phyloP scores from a whole-genome alignment of 2,113 vertebrate genomes.

The Oryzias javanicus region DNA sequence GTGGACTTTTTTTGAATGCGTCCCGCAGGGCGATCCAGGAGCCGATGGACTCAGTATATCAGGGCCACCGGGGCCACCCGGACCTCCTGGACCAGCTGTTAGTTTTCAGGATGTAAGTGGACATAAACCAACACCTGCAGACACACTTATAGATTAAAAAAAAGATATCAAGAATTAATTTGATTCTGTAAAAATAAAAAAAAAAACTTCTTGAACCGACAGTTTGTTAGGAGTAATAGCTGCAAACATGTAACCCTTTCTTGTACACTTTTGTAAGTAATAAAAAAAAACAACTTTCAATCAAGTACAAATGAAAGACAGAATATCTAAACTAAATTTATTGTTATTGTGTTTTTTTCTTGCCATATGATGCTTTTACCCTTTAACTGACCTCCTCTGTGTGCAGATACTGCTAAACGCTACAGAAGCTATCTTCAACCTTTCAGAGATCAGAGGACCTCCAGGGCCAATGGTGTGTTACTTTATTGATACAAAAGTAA shows the following conservation, averaged over 20 bases:
- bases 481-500: neutral
- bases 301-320: too few species aligned
- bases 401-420: conserved; percentile 80
- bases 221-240: too few species aligned
- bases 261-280: too few species aligned
- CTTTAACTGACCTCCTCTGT: neutral
- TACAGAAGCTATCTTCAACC: conserved; percentile 77
- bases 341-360: accelerated
- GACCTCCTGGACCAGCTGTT: conserved; percentile 78
- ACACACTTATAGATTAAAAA: neutral
- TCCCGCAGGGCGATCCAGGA: conserved; percentile 84
- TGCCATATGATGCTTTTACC: neutral
- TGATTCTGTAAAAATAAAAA: too few species aligned
- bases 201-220: too few species aligned
- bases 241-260: too few species aligned
- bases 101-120: conserved; percentile 80
- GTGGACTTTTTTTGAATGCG: too few species aligned
- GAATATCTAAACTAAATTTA: too few species aligned
- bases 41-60: conserved; percentile 74
- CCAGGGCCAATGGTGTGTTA: conserved; percentile 80
- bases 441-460: conserved; percentile 79
- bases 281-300: too few species aligned
- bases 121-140: conserved; percentile 1
- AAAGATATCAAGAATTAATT: too few species aligned
- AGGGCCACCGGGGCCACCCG: conserved; percentile 85